Conservation (phyloP, 2,888 invertebrate species). For the Perdita meconis region DNA sequence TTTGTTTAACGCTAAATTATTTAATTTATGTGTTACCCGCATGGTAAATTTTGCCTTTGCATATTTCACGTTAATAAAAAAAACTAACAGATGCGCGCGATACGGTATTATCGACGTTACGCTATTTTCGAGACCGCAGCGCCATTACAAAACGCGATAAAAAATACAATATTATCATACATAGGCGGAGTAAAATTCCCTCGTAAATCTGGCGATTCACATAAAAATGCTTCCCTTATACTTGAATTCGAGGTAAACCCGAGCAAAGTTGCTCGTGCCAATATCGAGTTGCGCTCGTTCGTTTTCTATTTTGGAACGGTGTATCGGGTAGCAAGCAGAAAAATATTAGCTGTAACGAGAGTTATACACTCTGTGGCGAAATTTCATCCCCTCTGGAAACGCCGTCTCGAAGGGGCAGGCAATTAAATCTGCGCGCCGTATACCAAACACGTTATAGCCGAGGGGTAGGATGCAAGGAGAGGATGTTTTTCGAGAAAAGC, state of each 20-base stretch:
- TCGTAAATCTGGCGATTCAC: conserved; percentile 19
- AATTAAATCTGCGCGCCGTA: conserved; percentile 34
- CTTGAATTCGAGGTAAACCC: background rate
- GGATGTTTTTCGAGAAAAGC: background rate
- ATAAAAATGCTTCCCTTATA: background rate
- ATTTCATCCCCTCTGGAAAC: conserved; percentile 17
- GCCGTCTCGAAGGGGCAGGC: background rate
- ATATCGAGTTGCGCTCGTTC: conserved; percentile 22
- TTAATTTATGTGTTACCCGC: too few species aligned
- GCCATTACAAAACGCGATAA: conserved; percentile 20
- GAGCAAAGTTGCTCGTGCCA: background rate
- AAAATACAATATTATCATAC: conserved; percentile 35
- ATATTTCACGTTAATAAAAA: too few species aligned
- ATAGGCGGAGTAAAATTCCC: background rate
- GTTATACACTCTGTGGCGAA: background rate
- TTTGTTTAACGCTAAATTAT: too few species aligned
- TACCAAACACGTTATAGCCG: conserved; percentile 4
- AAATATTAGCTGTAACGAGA: conserved; percentile 26
- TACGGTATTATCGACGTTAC: conserved; percentile 7
- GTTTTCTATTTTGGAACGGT: conserved; percentile 24
- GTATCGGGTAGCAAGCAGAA: conserved; percentile 15
- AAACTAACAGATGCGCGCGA: background rate
- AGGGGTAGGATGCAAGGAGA: too few species aligned
- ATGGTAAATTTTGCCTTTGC: too few species aligned
- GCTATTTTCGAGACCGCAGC: background rate